Base-by-base conservation (phyloP, 2,797 vertebrate species). In the Catostomus latipinnis region DNA sequence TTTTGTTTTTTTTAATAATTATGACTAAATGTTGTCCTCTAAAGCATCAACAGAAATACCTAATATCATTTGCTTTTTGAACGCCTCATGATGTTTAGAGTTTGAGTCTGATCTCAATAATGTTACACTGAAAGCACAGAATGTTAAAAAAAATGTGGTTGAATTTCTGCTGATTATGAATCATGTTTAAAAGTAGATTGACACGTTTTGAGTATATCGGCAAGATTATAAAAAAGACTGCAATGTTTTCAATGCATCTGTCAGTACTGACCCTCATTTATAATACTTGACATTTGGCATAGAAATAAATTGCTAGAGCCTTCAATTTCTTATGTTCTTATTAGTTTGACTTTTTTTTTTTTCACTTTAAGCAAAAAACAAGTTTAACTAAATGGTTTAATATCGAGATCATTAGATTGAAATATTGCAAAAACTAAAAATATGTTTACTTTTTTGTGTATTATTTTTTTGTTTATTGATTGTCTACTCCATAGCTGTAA, bases 401-500 rank as follows among this genome's bases (percentile, higher is more conserved):
- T 58, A 58, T 16, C 34, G 34, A 4, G 34, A 34, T 34, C 2
- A 34, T 34, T 34, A 34, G 34, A 34, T 2, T 34, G 34, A 34
- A 34, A 34, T 4, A 34, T 34, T 34, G 34, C 34, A 34, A 34
- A 34, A 34, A 34, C 34, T 34, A 34, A 34, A 34, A 34, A 34
- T 34, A 2, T 16, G 14, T 57, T 18, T 16, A 5, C 14, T 62
- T 1, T 52, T 3, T 34, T 34, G 22, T 22, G 22, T 22, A 22
- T 22, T 34, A 34, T 2, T 34, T 34, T 34, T 34, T 34, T 34
- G 34, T 8, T 45, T 54, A 52, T 34, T 34, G 34, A 16, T 46
- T 48, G 62, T 57, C 52, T 67, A 62, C 48, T 63, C 48, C 11
- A 57, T 57, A 34, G 13, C 4, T 75, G 43, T 66, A 53, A 74